phyloP scores from a whole-genome alignment of 2,797 vertebrate species.

The Diplodus puntazzo region DNA sequence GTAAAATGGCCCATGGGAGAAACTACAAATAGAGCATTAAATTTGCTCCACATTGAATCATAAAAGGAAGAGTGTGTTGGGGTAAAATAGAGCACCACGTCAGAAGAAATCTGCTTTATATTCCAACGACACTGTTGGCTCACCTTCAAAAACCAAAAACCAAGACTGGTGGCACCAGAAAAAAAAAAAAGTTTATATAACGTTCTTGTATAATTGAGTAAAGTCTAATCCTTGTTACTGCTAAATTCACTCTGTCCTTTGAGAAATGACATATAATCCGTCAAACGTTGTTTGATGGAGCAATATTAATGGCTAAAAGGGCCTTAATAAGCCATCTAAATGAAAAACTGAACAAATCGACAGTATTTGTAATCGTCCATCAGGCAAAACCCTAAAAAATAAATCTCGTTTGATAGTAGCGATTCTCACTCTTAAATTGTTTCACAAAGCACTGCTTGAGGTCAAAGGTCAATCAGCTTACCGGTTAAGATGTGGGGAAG shows the following conservation, averaged over 20 bases:
- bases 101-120: constrained; percentile 64
- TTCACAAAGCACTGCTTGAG: not conserved
- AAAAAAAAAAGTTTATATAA: constrained; percentile 53
- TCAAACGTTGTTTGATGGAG: constrained; percentile 21
- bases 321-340: constrained; percentile 10
- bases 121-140: constrained; percentile 46
- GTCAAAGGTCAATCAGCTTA: constrained; percentile 69
- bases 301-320: constrained; percentile 4
- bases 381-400: not conserved
- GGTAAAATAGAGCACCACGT: constrained; percentile 47
- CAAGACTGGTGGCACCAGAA: constrained; percentile 32
- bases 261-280: constrained; percentile 19
- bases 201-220: constrained; percentile 46
- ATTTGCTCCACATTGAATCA: constrained; percentile 82
- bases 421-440: not conserved
- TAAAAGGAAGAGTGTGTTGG: constrained; percentile 41
- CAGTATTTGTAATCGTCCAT: constrained; percentile 1
- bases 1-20: constrained; percentile 79
- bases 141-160: constrained; percentile 49
- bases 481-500: constrained; percentile 63
- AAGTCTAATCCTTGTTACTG: constrained; percentile 38
- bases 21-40: constrained; percentile 87
- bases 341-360: not conserved
- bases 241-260: constrained; percentile 31
- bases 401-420: not conserved